Evolutionary conservation across 2,797 vertebrate species (phyloP), one percentile per base, ranked within the genome.

Genomic region (Tiaroga cobitis): DNA sequence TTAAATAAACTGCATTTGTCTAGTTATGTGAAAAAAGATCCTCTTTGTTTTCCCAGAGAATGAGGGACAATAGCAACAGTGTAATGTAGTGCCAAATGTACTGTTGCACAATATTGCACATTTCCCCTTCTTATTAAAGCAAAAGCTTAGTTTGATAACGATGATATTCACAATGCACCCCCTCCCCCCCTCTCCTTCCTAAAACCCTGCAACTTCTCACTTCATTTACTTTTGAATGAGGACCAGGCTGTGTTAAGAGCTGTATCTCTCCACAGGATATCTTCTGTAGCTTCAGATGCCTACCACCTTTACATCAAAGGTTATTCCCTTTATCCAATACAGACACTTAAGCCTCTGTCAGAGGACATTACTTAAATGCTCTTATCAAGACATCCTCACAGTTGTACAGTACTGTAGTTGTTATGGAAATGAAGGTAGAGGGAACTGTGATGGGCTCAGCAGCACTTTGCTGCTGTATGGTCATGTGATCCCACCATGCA

Each of bases 311-410:
- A 82, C 87, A 89, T 93, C 87, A 92, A 87, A 93, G 84, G 18
- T 72, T 73, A 73, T 88, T 82, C 37, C 80, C 76, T 85, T 89
- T 63, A 89, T 90, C 73, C 76, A 82, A 86, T 70, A 73, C 80
- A 83, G 80, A 83, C 54, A 81, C 77, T 78, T 85, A 88, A 80
- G 87, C 89, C 84, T 54, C 84, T 79, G 70, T 90, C 87, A 88
- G 82, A 87, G 70, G 76, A 90, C 90, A 85, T 91, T 92, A 92
- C 89, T 77, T 63, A 81, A 80, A 56, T 34, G 43, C 56, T 87
- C 82, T 90, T 89, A 86, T 91, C 90, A 88, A 81, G 63, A 70
- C 43, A 56, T 86, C 89, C 65, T 86, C 80, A 70, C 73, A 84
- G 87, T 87, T 21, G 69, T 37, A 65, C 29, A 26, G 26, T 32